Conservation (phyloP, 2,888 invertebrate species). For the Tupiocoris notatus region DNA sequence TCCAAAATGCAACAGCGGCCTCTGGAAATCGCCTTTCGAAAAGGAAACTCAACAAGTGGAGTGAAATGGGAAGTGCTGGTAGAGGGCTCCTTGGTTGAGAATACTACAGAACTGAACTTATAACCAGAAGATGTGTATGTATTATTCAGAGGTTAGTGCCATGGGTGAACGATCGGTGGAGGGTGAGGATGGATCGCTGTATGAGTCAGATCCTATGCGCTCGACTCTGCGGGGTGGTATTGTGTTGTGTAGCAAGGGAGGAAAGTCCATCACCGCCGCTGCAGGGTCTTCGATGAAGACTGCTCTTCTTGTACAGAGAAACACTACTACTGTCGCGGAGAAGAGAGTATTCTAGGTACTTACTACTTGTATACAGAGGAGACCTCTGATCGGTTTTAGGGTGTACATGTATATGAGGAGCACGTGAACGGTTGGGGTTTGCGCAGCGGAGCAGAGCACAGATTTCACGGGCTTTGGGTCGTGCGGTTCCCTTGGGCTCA, state of each 20-base stretch:
- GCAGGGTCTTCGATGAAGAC: too few relatives aligned
- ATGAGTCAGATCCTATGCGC: slow-evolving; percentile 21
- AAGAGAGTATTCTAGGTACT: too few relatives aligned
- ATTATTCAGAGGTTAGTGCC: slow-evolving; percentile 30
- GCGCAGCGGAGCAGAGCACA: slow-evolving; percentile 5
- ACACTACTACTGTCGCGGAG: too few relatives aligned
- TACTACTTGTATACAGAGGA: background rate
- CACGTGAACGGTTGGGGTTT: background rate
- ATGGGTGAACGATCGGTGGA: background rate
- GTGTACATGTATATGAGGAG: too few relatives aligned
- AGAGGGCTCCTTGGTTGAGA: background rate
- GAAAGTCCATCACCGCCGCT: too few relatives aligned
- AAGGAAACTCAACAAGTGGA: slow-evolving; percentile 34
- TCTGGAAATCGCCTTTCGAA: background rate
- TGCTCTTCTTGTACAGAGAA: too few relatives aligned
- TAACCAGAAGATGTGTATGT: slow-evolving; percentile 20
- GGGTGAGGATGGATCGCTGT: background rate
- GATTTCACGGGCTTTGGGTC: slow-evolving; percentile 38
- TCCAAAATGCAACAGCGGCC: background rate
- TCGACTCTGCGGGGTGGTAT: background rate
- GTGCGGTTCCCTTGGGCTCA: slow-evolving; percentile 23
- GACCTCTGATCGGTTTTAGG: background rate
- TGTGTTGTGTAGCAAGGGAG: background rate
- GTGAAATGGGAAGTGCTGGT: background rate
- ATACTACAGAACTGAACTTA: background rate